Evolutionary conservation across 1,140 invertebrate genomes (phyloP).

Genomic region (Argopecten irradians): DNA sequence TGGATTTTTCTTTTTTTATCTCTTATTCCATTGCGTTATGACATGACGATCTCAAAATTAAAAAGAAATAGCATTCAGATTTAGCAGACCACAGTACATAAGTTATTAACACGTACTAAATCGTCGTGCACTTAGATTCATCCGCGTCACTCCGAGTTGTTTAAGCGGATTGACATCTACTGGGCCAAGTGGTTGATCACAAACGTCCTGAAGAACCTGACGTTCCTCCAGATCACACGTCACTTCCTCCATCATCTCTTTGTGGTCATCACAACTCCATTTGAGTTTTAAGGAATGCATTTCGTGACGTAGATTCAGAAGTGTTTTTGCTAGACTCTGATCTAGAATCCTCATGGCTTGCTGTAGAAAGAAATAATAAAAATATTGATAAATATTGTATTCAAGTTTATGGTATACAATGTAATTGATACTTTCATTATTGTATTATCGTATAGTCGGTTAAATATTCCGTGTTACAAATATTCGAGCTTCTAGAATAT

Average conservation of each 20-base stretch:
- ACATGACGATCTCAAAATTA: too few relatives aligned
- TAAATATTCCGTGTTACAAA: too few relatives aligned
- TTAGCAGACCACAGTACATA: too few relatives aligned
- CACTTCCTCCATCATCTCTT: conserved; percentile 39
- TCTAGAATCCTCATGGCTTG: conserved; percentile 35
- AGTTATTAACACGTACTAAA: conserved; percentile 17
- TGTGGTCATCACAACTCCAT: conserved; percentile 43
- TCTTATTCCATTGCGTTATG: too few relatives aligned
- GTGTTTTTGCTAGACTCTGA: conserved; percentile 28
- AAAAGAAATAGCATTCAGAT: too few relatives aligned
- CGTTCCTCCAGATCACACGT: conserved; percentile 36
- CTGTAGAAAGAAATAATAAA: conserved; percentile 12
- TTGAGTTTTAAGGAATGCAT: conserved; percentile 29
- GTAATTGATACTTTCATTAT: too few relatives aligned
- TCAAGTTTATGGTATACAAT: too few relatives aligned
- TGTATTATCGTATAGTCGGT: too few relatives aligned
- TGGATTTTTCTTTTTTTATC: too few relatives aligned
- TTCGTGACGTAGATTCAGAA: conserved; percentile 33
- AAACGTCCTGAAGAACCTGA: conserved; percentile 40
- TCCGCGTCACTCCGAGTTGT: conserved; percentile 36
- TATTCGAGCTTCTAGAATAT: too few relatives aligned
- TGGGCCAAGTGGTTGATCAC: conserved; percentile 31
- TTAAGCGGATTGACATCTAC: conserved; percentile 28
- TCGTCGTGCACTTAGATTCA: conserved; percentile 34
- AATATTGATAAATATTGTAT: too few relatives aligned